These are phyloP conservation scores for Pandemis cinnamomeana DNA, from an alignment of 2,888 invertebrate species.

Conservation along the genomic window DNA sequence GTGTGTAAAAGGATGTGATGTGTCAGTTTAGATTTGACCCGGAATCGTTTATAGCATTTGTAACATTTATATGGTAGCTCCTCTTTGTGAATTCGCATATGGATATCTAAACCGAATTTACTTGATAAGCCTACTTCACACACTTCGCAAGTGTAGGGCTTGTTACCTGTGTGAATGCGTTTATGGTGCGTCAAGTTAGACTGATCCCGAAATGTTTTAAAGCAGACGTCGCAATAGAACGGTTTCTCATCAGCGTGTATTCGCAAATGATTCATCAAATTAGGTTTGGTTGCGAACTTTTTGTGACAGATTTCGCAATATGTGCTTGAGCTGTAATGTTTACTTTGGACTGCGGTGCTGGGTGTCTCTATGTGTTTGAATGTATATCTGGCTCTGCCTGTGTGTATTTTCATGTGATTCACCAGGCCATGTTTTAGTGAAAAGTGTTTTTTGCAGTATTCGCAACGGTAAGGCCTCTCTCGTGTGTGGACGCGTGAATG, in stretches of 20 bases:
- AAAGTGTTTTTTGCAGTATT: neutral
- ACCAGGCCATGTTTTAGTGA: neutral
- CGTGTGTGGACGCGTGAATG: neutral
- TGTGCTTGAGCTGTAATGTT: too few relatives aligned
- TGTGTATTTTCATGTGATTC: neutral
- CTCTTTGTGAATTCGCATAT: too few relatives aligned
- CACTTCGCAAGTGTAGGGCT: too few relatives aligned
- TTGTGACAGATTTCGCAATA: neutral
- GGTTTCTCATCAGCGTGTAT: neutral
- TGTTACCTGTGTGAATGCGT: too few relatives aligned
- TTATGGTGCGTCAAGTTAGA: neutral
- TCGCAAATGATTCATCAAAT: neutral
- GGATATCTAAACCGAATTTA: too few relatives aligned
- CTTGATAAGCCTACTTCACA: too few relatives aligned
- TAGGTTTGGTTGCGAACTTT: neutral
- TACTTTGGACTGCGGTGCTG: too few relatives aligned
- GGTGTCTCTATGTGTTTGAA: neutral
- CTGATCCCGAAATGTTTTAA: neutral
- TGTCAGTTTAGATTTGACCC: too few relatives aligned
- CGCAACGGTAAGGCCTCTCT: neutral
- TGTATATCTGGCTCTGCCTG: neutral
- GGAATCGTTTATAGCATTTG: too few relatives aligned
- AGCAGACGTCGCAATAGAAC: neutral
- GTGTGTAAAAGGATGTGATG: too few relatives aligned
- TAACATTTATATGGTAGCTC: too few relatives aligned